Percentiles rank a stretch among this genome's conserved stretches.
Evolutionary conservation across 1,140 invertebrate species (phyloP).

Genomic region (Aporrectodea caliginosa): DNA sequence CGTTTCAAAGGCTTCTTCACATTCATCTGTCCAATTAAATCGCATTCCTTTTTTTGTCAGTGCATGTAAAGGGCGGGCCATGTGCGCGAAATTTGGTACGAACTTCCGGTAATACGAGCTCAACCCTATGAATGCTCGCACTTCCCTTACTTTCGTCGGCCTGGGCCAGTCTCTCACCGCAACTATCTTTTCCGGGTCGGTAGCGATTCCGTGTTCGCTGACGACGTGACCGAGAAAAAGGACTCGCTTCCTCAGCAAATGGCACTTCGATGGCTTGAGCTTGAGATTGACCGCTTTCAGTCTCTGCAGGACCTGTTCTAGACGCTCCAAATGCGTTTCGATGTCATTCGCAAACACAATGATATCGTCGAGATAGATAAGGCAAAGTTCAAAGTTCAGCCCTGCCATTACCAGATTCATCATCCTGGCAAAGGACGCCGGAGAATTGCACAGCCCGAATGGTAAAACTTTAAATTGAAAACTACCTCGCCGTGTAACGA

Average conservation of each 20-base stretch:
- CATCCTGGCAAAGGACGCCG: no score
- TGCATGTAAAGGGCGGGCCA: constrained; percentile 25
- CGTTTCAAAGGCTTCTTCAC: constrained; percentile 22
- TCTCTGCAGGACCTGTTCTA: constrained; percentile 37
- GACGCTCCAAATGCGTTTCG: constrained; percentile 41
- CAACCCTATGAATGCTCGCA: constrained; percentile 50
- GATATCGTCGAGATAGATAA: no score
- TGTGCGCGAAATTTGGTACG: constrained; percentile 34
- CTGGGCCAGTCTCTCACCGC: constrained; percentile 48
- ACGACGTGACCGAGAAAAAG: constrained; percentile 34
- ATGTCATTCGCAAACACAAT: no score
- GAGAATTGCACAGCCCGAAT: no score
- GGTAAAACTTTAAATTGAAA: no score
- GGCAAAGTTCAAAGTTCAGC: no score
- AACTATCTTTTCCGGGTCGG: constrained; percentile 44
- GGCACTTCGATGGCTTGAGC: constrained; percentile 36
- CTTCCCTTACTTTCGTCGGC: constrained; percentile 46
- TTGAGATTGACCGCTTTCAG: constrained; percentile 34
- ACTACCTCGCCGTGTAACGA: no score
- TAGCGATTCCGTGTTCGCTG: no score
- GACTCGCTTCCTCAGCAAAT: constrained; percentile 33
- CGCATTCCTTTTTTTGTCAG: constrained; percentile 19
- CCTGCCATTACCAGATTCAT: no score
- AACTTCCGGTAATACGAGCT: constrained; percentile 56
- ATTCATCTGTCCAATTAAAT: constrained; percentile 19